phyloP scores from a whole-genome alignment of 2,888 invertebrate genomes.

The Glyphotaelius pellucidus region DNA sequence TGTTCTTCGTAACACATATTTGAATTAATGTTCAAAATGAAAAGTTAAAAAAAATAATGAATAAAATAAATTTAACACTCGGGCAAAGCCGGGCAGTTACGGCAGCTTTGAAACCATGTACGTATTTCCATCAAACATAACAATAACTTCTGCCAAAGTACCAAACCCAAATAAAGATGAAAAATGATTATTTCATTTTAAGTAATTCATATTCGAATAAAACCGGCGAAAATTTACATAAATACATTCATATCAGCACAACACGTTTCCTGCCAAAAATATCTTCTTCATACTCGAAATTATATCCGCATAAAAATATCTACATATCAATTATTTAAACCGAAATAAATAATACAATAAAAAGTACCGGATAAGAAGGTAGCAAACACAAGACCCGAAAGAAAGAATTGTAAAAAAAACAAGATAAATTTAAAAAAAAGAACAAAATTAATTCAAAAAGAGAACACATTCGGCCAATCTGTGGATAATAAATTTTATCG shows the following conservation, averaged over 20 bases:
- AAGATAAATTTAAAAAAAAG: neutral
- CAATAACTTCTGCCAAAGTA: too few relatives aligned
- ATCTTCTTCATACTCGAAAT: neutral
- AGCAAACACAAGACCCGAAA: neutral
- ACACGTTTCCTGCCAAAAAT: constrained; percentile 30
- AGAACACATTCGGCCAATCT: constrained; percentile 60
- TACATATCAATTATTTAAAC: neutral
- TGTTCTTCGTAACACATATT: too few relatives aligned
- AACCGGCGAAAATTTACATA: neutral
- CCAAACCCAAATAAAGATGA: neutral
- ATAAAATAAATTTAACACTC: too few relatives aligned
- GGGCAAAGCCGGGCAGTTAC: too few relatives aligned
- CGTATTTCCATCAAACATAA: too few relatives aligned
- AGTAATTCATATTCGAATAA: neutral
- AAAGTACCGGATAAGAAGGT: neutral
- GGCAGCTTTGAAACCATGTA: too few relatives aligned
- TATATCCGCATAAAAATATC: neutral
- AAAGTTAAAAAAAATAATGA: too few relatives aligned
- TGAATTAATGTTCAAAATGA: too few relatives aligned
- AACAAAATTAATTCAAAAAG: neutral
- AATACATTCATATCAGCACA: neutral
- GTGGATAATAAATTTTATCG: constrained; percentile 64
- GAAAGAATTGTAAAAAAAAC: neutral
- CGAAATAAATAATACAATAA: neutral
- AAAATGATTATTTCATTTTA: neutral